Evolutionary conservation across 2,888 invertebrate species (phyloP).

Genomic region (Drosophila sordidula): DNA sequence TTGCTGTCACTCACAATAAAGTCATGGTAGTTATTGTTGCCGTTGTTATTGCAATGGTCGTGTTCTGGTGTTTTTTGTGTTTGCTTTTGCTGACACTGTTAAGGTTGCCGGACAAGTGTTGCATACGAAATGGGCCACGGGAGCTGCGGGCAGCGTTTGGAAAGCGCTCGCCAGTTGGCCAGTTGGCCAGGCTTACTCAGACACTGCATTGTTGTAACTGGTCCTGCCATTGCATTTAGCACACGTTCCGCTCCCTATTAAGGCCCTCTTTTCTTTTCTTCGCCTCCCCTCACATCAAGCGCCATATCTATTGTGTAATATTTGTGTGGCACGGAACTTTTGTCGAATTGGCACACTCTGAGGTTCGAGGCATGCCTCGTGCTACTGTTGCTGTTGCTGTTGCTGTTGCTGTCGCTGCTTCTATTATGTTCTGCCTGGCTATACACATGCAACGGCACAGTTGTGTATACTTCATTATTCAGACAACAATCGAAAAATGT

Average conservation of each 20-base stretch:
- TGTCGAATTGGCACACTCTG: slow-evolving; percentile 2
- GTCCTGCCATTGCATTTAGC: slow-evolving; percentile 49
- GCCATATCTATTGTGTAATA: slow-evolving; percentile 13
- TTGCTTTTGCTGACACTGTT: slow-evolving; percentile 55
- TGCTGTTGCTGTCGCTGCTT: slow-evolving; percentile 3
- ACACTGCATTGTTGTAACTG: slow-evolving; percentile 37
- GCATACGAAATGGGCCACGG: slow-evolving; percentile 65
- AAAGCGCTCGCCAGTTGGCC: slow-evolving; percentile 15
- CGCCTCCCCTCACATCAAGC: neutral
- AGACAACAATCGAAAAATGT: slow-evolving; percentile 8
- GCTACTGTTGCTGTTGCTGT: neutral
- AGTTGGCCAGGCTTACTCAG: slow-evolving; percentile 15
- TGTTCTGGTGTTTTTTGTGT: slow-evolving; percentile 38
- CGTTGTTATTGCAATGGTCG: slow-evolving; percentile 6
- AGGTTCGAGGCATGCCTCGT: slow-evolving; percentile 13
- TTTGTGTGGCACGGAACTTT: slow-evolving; percentile 16
- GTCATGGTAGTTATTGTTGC: slow-evolving; percentile 1
- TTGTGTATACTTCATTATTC: slow-evolving; percentile 6
- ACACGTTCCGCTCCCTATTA: slow-evolving; percentile 58
- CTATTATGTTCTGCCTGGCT: neutral
- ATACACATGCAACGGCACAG: slow-evolving; percentile 1
- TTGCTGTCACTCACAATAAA: slow-evolving; percentile 17
- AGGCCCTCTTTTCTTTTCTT: neutral
- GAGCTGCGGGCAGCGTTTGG: slow-evolving; percentile 15
- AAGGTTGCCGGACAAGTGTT: slow-evolving; percentile 68